These are phyloP conservation scores for Eugnorisma glareosa DNA, from an alignment of 2,888 invertebrate species.

Conservation along the genomic window DNA sequence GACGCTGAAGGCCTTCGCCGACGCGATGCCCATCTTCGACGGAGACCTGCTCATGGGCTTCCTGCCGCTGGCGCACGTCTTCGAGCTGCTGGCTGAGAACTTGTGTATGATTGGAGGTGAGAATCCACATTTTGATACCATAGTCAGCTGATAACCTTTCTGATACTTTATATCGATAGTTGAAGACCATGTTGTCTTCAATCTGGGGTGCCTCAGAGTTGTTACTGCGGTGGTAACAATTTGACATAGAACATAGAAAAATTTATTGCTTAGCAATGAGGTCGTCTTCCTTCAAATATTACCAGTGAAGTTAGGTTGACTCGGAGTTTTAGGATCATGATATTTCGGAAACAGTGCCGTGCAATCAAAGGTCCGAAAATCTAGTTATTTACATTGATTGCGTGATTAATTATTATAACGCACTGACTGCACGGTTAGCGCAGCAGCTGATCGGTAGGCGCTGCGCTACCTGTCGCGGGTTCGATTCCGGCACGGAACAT, in stretches of 20 bases:
- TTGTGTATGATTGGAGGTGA: slow-evolving; percentile 95
- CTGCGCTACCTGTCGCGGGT: no score
- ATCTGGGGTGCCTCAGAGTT: background rate
- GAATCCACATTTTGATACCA: slow-evolving; percentile 65
- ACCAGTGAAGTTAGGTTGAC: background rate
- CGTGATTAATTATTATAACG: background rate
- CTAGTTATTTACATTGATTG: background rate
- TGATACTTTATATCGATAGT: background rate
- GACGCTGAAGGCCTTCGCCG: slow-evolving; percentile 95
- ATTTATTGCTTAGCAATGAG: background rate
- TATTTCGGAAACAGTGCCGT: background rate
- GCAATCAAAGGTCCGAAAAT: background rate
- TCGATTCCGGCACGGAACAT: no score
- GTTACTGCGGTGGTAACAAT: background rate
- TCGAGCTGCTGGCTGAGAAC: slow-evolving; percentile 98
- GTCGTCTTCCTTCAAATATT: background rate
- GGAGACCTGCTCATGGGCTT: slow-evolving; percentile 98
- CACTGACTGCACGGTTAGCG: no score
- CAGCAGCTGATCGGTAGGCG: no score
- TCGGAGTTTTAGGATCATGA: background rate
- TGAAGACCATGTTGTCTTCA: background rate
- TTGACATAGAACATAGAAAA: no score
- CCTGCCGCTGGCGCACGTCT: slow-evolving; percentile 98
- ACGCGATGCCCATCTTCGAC: slow-evolving; percentile 93
- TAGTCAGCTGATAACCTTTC: background rate